A percentile compares a stretch with the other conserved stretches of the same genome.
These are phyloP conservation scores for Drosophila mercatorum DNA, from an alignment of 2,888 invertebrate species.

Conservation along the genomic window DNA sequence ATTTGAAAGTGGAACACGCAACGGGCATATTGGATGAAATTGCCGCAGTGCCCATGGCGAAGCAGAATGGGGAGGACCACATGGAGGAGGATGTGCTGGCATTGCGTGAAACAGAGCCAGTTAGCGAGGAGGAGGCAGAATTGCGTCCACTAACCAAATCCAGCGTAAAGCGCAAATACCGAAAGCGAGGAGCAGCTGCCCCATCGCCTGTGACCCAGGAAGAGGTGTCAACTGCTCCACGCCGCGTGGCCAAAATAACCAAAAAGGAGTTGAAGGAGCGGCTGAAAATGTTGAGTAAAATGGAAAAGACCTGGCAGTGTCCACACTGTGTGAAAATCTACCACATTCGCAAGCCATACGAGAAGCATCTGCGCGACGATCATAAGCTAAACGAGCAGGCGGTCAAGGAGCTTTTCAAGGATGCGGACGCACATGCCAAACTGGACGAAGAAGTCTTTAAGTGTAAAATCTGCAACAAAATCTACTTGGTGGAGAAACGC, in stretches of 20 bases:
- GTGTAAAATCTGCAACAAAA: slow-evolving; percentile 82
- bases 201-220: slow-evolving; percentile 33
- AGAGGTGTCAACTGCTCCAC: slow-evolving; percentile 36
- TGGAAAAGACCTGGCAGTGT: slow-evolving; percentile 81
- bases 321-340: slow-evolving; percentile 83
- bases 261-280: slow-evolving; percentile 80
- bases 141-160: slow-evolving; percentile 34
- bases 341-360: slow-evolving; percentile 82
- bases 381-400: slow-evolving; percentile 75
- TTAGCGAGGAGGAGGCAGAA: slow-evolving; percentile 34
- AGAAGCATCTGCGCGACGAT: slow-evolving; percentile 81
- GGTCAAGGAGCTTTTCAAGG: slow-evolving; percentile 76
- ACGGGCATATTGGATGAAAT: slow-evolving; percentile 74
- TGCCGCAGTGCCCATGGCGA: slow-evolving; percentile 73
- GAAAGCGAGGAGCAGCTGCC: slow-evolving; percentile 49
- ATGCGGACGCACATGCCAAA: slow-evolving; percentile 70
- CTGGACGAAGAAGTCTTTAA: slow-evolving; percentile 78
- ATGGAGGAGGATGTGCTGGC: slow-evolving; percentile 74
- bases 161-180: slow-evolving; percentile 62
- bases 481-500: slow-evolving; percentile 80
- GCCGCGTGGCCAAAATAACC: slow-evolving; percentile 75
- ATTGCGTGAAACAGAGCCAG: slow-evolving; percentile 52
- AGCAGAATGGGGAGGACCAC: slow-evolving; percentile 55
- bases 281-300: slow-evolving; percentile 76
- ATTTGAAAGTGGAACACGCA: slow-evolving; percentile 65